A percentile compares a stretch with the other conserved stretches of the same genome.
Conservation (phyloP, 2,888 invertebrate genomes). For the Patella depressa region DNA sequence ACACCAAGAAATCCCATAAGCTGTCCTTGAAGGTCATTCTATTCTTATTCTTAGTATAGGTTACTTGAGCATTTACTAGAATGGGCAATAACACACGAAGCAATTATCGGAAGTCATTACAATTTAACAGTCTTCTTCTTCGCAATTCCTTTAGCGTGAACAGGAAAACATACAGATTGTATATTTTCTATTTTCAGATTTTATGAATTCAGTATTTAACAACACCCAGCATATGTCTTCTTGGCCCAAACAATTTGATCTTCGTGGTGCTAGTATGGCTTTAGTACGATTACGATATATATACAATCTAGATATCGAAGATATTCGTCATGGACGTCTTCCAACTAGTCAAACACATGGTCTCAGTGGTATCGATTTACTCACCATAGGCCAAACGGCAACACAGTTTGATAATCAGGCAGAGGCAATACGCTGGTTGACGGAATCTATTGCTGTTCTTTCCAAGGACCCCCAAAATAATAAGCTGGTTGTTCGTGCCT, state of each 20-base stretch:
- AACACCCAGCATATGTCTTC: constrained; percentile 15
- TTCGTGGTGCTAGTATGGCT: constrained; percentile 16
- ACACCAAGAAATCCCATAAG: too few relatives aligned
- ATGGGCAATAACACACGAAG: too few relatives aligned
- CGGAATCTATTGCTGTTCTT: background rate
- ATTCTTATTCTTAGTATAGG: too few relatives aligned
- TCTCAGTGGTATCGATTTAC: background rate
- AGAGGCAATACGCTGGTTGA: background rate
- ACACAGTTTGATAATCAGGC: background rate
- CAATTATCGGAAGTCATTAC: too few relatives aligned
- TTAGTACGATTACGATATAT: constrained; percentile 5
- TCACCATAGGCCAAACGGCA: background rate
- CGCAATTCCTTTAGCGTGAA: too few relatives aligned
- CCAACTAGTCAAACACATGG: background rate
- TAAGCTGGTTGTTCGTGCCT: background rate
- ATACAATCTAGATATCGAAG: constrained; percentile 7
- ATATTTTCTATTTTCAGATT: constrained; percentile 11
- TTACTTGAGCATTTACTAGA: too few relatives aligned
- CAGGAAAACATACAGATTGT: too few relatives aligned
- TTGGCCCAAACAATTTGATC: constrained; percentile 20
- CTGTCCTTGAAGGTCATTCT: too few relatives aligned
- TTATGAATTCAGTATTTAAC: constrained; percentile 14
- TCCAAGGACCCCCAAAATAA: background rate
- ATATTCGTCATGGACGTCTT: background rate
- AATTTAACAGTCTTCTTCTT: too few relatives aligned